Evolutionary conservation across 2,113 vertebrate species (phyloP).

Genomic region (Oryzias javanicus): DNA sequence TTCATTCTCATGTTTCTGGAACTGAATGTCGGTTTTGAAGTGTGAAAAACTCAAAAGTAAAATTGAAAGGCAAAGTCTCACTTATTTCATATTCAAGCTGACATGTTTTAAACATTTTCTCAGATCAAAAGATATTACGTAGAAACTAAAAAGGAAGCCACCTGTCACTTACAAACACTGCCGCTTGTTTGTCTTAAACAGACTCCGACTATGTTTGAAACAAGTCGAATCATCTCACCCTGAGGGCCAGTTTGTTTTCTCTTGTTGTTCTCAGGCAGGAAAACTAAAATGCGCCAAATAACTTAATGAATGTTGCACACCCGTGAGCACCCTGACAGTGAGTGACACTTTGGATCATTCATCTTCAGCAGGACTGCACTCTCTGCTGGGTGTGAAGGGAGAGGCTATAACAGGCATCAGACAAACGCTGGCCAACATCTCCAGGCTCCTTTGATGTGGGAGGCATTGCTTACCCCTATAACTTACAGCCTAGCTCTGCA

Average conservation of each 20-base stretch:
- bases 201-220: conserved; percentile 56
- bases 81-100: conserved; percentile 69
- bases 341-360: conserved; percentile 36
- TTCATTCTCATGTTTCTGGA: conserved; percentile 20
- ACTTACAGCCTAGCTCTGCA: conserved; percentile 70
- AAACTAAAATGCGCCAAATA: conserved; percentile 33
- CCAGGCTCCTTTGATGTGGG: conserved; percentile 68
- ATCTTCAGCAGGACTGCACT: conserved; percentile 28
- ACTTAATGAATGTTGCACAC: conserved; percentile 9
- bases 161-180: conserved; percentile 52
- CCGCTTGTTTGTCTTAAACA: conserved; percentile 55
- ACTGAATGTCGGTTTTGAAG: conserved; percentile 39
- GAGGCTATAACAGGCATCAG: conserved; percentile 52
- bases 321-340: conserved; percentile 9
- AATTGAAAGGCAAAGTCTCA: conserved; percentile 55
- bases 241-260: conserved; percentile 38
- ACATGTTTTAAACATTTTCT: conserved; percentile 58
- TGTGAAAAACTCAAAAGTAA: conserved; percentile 18
- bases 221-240: conserved; percentile 64
- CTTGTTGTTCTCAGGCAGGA: conserved; percentile 26
- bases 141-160: conserved; percentile 45
- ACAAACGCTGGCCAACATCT: conserved; percentile 63
- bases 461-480: conserved; percentile 69
- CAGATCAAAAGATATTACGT: conserved; percentile 54
- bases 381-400: conserved; percentile 22